Percentiles rank a stretch among this genome's conserved stretches.
Evolutionary conservation across 2,888 invertebrate genomes (phyloP).

Genomic region (Bombylius discolor): DNA sequence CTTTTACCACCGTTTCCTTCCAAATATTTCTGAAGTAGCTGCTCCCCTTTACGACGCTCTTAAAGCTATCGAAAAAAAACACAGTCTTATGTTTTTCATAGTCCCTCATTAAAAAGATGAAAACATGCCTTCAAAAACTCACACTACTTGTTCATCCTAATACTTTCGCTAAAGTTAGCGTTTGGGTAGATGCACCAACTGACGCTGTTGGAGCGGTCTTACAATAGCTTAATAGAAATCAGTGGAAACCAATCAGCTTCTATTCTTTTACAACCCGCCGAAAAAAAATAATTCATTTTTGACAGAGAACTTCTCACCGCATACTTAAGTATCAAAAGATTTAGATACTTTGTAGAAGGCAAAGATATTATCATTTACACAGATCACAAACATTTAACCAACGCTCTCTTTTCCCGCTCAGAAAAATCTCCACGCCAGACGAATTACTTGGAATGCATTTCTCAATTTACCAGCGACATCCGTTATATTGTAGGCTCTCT

Average conservation of each 20-base stretch:
- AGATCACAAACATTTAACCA: constrained; percentile 1
- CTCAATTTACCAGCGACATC: not conserved
- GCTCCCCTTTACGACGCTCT: no score
- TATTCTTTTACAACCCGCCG: not conserved
- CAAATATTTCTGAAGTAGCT: not conserved
- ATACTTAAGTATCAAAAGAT: no score
- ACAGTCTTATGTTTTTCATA: not conserved
- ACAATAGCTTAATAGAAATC: not conserved
- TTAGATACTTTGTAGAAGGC: not conserved
- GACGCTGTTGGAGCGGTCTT: not conserved
- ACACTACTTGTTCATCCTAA: constrained; percentile 3
- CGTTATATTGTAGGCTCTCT: not conserved
- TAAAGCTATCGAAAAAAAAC: not conserved
- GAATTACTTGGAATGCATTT: not conserved
- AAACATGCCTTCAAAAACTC: not conserved
- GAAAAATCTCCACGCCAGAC: not conserved
- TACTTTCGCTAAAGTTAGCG: constrained; percentile 1
- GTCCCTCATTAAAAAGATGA: not conserved
- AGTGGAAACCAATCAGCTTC: constrained; percentile 1
- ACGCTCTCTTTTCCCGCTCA: not conserved
- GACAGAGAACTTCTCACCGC: no score
- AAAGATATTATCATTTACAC: not conserved
- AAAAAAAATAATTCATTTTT: constrained; percentile 1
- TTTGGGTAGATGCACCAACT: constrained; percentile 5
- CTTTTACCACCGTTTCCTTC: not conserved